phyloP scores from a whole-genome alignment of 2,797 vertebrate species.

The Notolabrus celidotus region DNA sequence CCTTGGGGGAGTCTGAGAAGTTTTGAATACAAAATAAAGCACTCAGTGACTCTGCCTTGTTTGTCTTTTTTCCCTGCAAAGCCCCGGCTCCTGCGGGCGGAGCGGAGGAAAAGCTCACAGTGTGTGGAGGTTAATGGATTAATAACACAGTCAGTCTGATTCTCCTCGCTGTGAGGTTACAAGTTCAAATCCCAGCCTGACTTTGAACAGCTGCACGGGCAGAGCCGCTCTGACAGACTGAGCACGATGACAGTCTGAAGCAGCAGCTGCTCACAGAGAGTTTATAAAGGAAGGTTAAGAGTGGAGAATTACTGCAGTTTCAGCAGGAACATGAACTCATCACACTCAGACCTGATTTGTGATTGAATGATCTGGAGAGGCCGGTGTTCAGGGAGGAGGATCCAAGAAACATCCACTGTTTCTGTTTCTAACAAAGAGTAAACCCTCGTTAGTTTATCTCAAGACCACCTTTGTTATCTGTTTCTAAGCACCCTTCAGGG shows the following conservation, averaged over 20 bases:
- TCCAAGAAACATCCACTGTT: too few species aligned
- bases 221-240: too few species aligned
- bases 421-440: too few species aligned
- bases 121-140: slow-evolving; percentile 42
- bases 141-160: slow-evolving; percentile 2
- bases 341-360: too few species aligned
- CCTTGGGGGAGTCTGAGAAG: slow-evolving; percentile 20
- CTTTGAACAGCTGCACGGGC: neutral
- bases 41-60: neutral
- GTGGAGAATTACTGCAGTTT: neutral
- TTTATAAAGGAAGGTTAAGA: neutral
- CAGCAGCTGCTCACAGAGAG: neutral
- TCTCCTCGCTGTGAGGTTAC: slow-evolving; percentile 3
- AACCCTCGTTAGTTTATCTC: too few species aligned
- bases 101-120: neutral
- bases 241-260: neutral
- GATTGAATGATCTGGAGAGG: neutral
- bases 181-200: slow-evolving; percentile 15
- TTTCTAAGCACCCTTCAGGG: too few species aligned
- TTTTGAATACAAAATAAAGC: slow-evolving; percentile 23
- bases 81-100: slow-evolving; percentile 4
- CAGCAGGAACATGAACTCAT: neutral
- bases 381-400: neutral
- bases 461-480: too few species aligned
- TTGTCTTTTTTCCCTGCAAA: neutral